These are phyloP conservation scores for Heliconius nattereri DNA, from an alignment of 1,140 invertebrate species.

Conservation along the genomic window DNA sequence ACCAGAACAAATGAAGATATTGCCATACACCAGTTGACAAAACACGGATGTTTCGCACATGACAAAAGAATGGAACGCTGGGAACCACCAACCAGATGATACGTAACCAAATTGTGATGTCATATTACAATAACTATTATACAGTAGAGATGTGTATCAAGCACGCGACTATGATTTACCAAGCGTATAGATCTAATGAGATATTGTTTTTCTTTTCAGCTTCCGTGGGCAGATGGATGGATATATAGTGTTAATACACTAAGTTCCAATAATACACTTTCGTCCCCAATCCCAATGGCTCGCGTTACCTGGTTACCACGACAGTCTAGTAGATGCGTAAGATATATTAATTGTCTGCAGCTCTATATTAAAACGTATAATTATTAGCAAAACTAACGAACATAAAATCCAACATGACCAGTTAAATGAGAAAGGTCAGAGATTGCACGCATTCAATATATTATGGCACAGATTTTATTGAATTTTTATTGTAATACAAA, in stretches of 20 bases:
- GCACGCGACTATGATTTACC: conserved; percentile 27
- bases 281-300: neutral
- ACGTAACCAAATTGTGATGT: conserved; percentile 39
- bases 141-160: conserved; percentile 24
- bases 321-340: too few species aligned
- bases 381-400: too few species aligned
- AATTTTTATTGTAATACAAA: neutral
- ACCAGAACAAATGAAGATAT: neutral
- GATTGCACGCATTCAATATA: conserved; percentile 2
- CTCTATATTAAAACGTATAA: too few species aligned
- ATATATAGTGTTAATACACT: too few species aligned
- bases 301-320: neutral
- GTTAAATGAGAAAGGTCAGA: neutral
- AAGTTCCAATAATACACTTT: neutral
- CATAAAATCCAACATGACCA: neutral
- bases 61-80: conserved; percentile 33
- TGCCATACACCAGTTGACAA: conserved; percentile 12
- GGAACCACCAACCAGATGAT: conserved; percentile 34
- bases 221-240: neutral
- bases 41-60: conserved; percentile 24
- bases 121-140: conserved; percentile 37
- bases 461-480: neutral
- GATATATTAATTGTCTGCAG: too few species aligned
- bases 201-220: neutral
- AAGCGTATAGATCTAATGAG: conserved; percentile 5